Conservation (phyloP, 2,888 invertebrate genomes). For the Schizotus pectinicornis region DNA sequence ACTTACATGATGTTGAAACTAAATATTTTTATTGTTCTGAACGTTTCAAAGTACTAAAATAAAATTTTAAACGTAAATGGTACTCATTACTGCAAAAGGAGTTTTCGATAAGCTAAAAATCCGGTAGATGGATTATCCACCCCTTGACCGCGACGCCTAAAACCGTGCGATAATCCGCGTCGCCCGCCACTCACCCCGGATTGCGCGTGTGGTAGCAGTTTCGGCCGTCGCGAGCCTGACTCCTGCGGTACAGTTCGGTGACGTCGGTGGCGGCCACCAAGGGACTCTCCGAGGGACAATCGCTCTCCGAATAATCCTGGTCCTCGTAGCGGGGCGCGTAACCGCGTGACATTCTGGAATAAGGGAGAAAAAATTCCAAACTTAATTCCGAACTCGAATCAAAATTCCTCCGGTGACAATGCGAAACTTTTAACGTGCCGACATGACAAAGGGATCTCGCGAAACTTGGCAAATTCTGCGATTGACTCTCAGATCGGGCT, state of each 20-base stretch:
- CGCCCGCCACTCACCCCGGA: conserved; percentile 12
- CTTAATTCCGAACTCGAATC: conserved; percentile 4
- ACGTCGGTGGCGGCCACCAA: conserved; percentile 9
- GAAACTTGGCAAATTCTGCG: no score
- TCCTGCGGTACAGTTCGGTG: conserved; percentile 24
- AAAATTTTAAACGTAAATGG: no score
- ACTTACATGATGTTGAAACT: no score
- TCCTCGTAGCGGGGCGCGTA: conserved; percentile 13
- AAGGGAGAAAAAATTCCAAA: neutral
- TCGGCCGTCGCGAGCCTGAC: neutral
- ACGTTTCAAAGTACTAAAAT: no score
- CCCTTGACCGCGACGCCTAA: no score
- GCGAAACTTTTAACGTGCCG: neutral
- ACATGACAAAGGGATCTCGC: no score
- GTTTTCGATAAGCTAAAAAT: no score
- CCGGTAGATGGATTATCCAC: no score
- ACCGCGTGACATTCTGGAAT: conserved; percentile 15
- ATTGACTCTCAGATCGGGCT: no score
- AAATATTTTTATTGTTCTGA: no score
- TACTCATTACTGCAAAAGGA: no score
- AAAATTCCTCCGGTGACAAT: conserved; percentile 20
- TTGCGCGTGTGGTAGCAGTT: conserved; percentile 18
- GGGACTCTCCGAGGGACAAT: conserved; percentile 13
- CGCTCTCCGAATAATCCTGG: conserved; percentile 20
- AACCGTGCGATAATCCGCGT: no score